Conservation (phyloP, 92 coral and sea anemone species). For the Hydrozoanthus gracilis region DNA sequence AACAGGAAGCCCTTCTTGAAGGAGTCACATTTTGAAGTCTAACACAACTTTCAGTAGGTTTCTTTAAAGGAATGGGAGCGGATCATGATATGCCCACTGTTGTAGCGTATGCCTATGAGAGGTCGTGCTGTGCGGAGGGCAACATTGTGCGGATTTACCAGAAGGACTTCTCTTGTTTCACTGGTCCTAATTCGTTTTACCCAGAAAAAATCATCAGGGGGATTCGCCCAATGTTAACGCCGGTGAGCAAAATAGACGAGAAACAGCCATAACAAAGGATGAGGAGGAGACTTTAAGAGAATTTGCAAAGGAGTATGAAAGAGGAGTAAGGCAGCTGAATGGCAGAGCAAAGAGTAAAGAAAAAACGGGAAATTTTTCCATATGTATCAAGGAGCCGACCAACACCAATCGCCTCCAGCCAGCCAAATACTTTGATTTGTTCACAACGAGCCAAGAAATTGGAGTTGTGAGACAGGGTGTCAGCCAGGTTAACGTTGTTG, state of each 20-base stretch:
- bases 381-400: slow-evolving; percentile 43
- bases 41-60: slow-evolving; percentile 48
- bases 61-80: slow-evolving; percentile 61
- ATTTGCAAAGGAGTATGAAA: slow-evolving; percentile 45
- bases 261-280: slow-evolving; percentile 39
- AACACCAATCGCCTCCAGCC: slow-evolving; percentile 21
- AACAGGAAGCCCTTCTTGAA: neutral
- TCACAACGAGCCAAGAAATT: slow-evolving; percentile 8
- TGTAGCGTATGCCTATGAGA: slow-evolving; percentile 35
- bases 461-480: slow-evolving; percentile 21
- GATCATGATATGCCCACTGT: slow-evolving; percentile 69
- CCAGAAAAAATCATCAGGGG: slow-evolving; percentile 60
- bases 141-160: slow-evolving; percentile 62
- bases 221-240: neutral
- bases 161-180: slow-evolving; percentile 57
- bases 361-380: slow-evolving; percentile 50
- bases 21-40: too few relatives aligned
- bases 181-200: slow-evolving; percentile 61
- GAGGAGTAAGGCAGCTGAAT: slow-evolving; percentile 52
- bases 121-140: slow-evolving; percentile 58
- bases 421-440: slow-evolving; percentile 1
- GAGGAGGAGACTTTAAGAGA: slow-evolving; percentile 44
- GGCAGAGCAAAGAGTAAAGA: slow-evolving; percentile 41
- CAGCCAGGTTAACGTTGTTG: slow-evolving; percentile 10
- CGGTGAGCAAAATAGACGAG: slow-evolving; percentile 18